phyloP scores from a whole-genome alignment of 2,113 vertebrate species.

The Ciconia boyciana region DNA sequence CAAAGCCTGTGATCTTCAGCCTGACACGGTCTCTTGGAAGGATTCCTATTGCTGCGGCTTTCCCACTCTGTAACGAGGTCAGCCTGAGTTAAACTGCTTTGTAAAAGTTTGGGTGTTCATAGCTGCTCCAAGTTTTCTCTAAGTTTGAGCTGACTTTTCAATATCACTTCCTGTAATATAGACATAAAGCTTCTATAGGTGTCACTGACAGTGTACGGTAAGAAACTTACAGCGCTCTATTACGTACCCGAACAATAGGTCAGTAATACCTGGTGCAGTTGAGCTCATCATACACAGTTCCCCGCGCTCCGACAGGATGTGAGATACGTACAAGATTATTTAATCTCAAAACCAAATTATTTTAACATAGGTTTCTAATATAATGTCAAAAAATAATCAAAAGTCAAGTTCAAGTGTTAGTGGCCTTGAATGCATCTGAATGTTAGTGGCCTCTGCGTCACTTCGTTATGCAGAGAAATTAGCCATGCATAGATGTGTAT shows the following conservation, averaged over 20 bases:
- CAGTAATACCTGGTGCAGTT: too few species aligned
- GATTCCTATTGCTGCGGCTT: background rate
- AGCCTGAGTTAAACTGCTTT: background rate
- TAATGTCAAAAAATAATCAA: background rate
- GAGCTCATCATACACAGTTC: background rate
- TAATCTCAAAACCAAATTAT: background rate
- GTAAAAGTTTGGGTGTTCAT: background rate
- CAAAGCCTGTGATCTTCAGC: background rate
- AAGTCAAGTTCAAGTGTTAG: background rate
- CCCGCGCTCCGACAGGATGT: accelerated
- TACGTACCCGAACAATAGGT: accelerated
- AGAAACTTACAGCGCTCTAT: background rate
- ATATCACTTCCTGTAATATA: background rate
- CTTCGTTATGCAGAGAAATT: background rate
- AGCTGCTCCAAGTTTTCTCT: background rate
- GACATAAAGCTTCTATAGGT: background rate
- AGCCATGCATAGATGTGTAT: background rate
- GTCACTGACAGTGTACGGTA: background rate
- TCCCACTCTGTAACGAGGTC: background rate
- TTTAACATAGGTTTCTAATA: background rate
- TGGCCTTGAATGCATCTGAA: background rate
- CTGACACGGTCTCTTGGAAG: background rate
- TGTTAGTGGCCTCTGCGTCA: background rate
- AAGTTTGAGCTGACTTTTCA: background rate
- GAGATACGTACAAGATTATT: background rate